Base-by-base conservation (phyloP, 1,140 invertebrate genomes). In the Drosophila funebris region DNA sequence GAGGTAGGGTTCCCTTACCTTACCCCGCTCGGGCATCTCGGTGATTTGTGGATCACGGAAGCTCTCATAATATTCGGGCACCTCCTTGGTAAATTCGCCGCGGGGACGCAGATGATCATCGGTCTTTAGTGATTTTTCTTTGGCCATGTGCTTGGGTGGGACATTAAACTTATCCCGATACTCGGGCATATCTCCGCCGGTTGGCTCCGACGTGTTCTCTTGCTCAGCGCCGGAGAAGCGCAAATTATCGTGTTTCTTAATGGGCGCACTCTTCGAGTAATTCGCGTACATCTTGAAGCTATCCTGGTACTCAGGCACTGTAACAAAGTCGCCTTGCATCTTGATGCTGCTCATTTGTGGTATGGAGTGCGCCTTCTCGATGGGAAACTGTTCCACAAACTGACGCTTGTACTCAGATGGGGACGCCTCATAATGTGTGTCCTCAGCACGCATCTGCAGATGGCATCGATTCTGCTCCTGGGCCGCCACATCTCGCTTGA, bases 61-160 rank as follows among this genome's bases (percentile, higher is more conserved):
- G 77, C 90, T 91, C 77, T 91, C 90, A 57, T 80, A 79, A 62
- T 91, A 91, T 53, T 91, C 90, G 67, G 90, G 90, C 48, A 91
- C 77, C 57, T 91, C 73, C 67, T 90, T 89, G 48, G 72, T 89
- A 48, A 90, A 90, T 46, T 91, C 80, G 53, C 90, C 90, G n/a
- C 74, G 68, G 6, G 85, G 77, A 31, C 76, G 67, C 36, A 91
- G 56, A 56, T 91, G 85, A 62, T 91, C 90, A 27, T 85, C 71
- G 53, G 78, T 85, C 53, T 91, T 91, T 1, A 90, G 70, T 14
- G 89, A 72, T 57, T 82, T 88, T 62, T 90, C 89, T 64, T 88
- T 89, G 72, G 62, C 72, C 62, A 79, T 39, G 31, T 81, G 62
- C 71, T 83, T 90, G 54, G 79, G 81, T 71, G 81, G 89, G 70